Percentiles rank a stretch among this genome's conserved stretches.
Conservation (phyloP, 2,113 vertebrate species). For the Pitta sordida region DNA sequence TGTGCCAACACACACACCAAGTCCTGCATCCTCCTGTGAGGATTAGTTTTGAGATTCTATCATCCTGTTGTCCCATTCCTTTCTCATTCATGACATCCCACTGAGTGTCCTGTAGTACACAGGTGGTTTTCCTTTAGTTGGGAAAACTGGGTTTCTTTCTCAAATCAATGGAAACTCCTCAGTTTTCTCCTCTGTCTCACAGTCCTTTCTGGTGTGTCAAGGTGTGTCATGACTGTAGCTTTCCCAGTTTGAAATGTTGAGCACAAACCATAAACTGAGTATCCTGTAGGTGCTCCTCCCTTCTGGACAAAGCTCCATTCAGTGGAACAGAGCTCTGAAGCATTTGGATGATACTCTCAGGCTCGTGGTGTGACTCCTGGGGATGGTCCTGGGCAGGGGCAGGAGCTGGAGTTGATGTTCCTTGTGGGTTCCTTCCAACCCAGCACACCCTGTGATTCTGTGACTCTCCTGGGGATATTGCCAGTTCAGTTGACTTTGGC, state of each 20-base stretch:
- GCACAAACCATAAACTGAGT: not conserved
- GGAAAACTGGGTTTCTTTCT: not conserved
- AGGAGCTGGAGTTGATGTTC: too few relatives aligned
- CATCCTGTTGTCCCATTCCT: not conserved
- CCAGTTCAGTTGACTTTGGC: not conserved
- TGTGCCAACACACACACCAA: rapidly evolving
- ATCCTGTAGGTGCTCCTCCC: rapidly evolving
- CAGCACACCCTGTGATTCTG: too few relatives aligned
- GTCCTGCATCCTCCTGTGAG: not conserved
- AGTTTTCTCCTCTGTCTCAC: not conserved
- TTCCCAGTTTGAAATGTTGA: not conserved
- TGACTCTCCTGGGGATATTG: too few relatives aligned
- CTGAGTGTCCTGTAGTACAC: not conserved
- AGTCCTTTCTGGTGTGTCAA: not conserved
- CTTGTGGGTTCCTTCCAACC: too few relatives aligned
- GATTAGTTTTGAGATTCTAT: not conserved
- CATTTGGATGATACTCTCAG: too few relatives aligned
- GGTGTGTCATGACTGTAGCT: rapidly evolving
- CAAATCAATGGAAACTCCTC: not conserved
- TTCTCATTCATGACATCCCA: not conserved
- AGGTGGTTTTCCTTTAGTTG: not conserved
- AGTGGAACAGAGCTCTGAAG: not conserved
- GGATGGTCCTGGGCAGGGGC: too few relatives aligned
- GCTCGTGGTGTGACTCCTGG: too few relatives aligned
- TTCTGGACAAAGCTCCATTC: not conserved